Evolutionary conservation across 2,888 invertebrate species (phyloP), one percentile per base, ranked within the genome.

Genomic region (Eurytoma californica): DNA sequence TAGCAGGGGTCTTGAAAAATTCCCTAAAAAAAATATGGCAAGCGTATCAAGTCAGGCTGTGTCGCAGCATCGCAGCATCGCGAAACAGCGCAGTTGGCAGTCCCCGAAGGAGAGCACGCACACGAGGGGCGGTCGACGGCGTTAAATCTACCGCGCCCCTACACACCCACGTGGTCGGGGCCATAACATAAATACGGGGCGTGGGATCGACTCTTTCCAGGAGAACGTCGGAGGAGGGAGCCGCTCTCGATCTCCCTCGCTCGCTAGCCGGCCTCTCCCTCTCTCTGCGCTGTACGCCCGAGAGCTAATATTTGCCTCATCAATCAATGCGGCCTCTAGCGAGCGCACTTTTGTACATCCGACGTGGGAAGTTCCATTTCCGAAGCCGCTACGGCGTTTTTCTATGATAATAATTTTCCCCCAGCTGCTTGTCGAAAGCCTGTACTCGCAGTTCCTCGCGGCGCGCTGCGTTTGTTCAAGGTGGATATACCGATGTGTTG

Each of bases 251-350:
- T 57, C 57, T 18, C 18, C n/a, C 18, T 57, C 57, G 4, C 16
- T 16, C 55, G 30, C 30, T 30, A 2, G 30, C 5, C 39, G 39
- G 9, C 1, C 9, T 39, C 24, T 39, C 39, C 9, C 1, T 9
- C 7, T 7, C 39, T 39, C 39, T 24, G 24, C 24, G 24, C 24
- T 2, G 2, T 24, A 2, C 53, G 53, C 53, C 16, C 14, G 53
- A 14, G 68, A 82, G 77, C 73, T 79, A 82, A 83, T 83, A 82
- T 83, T 83, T 79, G 77, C 73, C 68, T 82, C 82, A 83, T 84
- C 84, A 83, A 84, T 85, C 83, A 83, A 83, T 0, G 80, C 67
- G 65, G 30, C 67, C 74, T 13, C 4, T 13, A 20, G 20, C 16
- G 9, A 47, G 20, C 65, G 13, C 60, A 49, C 72, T 60, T 49